Conservation (phyloP, 2,888 invertebrate species). For the Lochmaea crataegi region DNA sequence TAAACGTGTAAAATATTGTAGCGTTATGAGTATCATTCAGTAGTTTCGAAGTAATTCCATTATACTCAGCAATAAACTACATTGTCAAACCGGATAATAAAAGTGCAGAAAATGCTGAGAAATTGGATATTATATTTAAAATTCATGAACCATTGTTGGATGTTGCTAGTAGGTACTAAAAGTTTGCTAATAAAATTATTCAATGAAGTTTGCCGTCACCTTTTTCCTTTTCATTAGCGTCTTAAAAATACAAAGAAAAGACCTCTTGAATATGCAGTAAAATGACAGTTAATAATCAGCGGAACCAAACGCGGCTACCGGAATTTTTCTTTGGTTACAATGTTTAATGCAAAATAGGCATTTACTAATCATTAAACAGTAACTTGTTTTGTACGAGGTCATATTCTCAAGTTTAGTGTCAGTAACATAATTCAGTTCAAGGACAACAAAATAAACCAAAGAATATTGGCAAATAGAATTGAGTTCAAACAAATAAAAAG, state of each 20-base stretch:
- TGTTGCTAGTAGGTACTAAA: slow-evolving; percentile 42
- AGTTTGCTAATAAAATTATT: slow-evolving; percentile 44
- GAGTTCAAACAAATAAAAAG: no score
- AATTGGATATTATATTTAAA: slow-evolving; percentile 41
- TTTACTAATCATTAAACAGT: not conserved
- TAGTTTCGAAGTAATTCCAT: slow-evolving; percentile 37
- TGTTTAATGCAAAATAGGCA: slow-evolving; percentile 37
- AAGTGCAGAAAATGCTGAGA: slow-evolving; percentile 37
- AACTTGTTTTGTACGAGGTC: not conserved
- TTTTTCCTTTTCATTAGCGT: slow-evolving; percentile 39
- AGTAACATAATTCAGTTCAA: not conserved
- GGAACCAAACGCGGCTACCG: slow-evolving; percentile 44
- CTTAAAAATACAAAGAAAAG: slow-evolving; percentile 38
- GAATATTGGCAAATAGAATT: not conserved
- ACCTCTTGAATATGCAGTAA: slow-evolving; percentile 36
- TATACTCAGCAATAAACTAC: slow-evolving; percentile 36
- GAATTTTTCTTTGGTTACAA: slow-evolving; percentile 38
- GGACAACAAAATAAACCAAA: not conserved
- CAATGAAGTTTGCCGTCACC: slow-evolving; percentile 42
- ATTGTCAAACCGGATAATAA: slow-evolving; percentile 37
- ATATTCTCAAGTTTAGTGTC: not conserved
- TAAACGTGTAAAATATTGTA: slow-evolving; percentile 34
- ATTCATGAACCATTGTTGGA: slow-evolving; percentile 41
- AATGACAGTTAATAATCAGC: slow-evolving; percentile 42
- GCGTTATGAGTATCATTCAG: slow-evolving; percentile 36